Conservation (phyloP, 92 coral and sea anemone species). For the Anthopleura xanthogrammica region DNA sequence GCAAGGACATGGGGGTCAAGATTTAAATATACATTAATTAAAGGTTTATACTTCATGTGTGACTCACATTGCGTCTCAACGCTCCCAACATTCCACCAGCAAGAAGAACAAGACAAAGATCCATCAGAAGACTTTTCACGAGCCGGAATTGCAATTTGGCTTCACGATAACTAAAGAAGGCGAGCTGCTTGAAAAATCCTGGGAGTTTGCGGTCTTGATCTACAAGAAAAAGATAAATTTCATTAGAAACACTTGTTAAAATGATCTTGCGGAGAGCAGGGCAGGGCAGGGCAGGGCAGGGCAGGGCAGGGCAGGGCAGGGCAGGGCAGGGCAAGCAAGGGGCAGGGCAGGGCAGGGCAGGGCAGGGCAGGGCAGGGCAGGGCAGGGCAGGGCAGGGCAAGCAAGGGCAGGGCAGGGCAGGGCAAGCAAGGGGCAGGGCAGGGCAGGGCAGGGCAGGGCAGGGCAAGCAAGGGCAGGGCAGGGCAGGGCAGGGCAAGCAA, state of each 20-base stretch:
- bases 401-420: not conserved
- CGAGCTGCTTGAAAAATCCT: conserved; percentile 57
- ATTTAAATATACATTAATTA: not conserved
- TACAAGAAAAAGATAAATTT: not conserved
- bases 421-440: too few relatives aligned
- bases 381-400: too few relatives aligned
- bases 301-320: not conserved
- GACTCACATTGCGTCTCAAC: conserved; percentile 63
- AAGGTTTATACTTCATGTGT: not conserved
- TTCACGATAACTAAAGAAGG: conserved; percentile 60
- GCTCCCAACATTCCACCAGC: conserved; percentile 82
- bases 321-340: too few relatives aligned
- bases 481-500: too few relatives aligned
- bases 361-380: too few relatives aligned
- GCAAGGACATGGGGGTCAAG: not conserved
- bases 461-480: too few relatives aligned
- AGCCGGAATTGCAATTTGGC: conserved; percentile 71
- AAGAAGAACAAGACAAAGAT: conserved; percentile 64
- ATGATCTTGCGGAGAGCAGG: not conserved
- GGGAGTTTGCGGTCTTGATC: conserved; percentile 52
- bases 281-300: not conserved
- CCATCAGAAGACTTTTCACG: conserved; percentile 62
- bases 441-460: too few relatives aligned
- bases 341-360: too few relatives aligned
- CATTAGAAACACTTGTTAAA: not conserved